Evolutionary conservation across 23 tunicate species (phyloP), one percentile per base, ranked within the genome.

Genomic region (Halocynthia aurantium): DNA sequence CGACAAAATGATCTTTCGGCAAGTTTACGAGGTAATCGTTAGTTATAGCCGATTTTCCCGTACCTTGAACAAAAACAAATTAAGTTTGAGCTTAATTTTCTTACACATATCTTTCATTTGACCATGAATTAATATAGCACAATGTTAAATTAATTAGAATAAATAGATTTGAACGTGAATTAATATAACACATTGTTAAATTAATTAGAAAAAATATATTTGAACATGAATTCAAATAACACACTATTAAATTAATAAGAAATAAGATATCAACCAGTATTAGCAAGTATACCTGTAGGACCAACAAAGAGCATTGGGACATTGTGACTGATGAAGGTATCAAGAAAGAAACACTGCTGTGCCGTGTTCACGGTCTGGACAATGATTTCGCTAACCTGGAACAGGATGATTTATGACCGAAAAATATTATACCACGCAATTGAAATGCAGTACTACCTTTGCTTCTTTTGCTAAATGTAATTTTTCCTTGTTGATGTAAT

Each of bases 1-100:
- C 82, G 75, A 87, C 61, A 56, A 72, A 88, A 15, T 71, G 81
- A 52, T 88, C 93, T 57, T 93, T 93, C 7, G 94, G 86, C 44
- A 87, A 57, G 15, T 84, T 71, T 75, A 93, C 66, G 72, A 93
- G 80, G 77, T 88, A 93, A 52, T 88, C 88, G 65, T 88, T 87
- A 52, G 98, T 93, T 57, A 93, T 84, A 4, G 98, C 98, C 8
- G 98, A 87, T 76, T 93, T 93, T 10, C 98, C 98, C 52, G 98
- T 93, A 11, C 98, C 98, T 91, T 60, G 10, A 22, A 18, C 50
- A 70, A 51, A 18, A 51, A 52, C 22, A 55, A 55, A 18, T 15
- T 18, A 15, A 68, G 17, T 15, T 18, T 18, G 4, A 31, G 2
- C 44, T 31, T 4, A 31, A 31, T 31, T 31, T 31, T 31, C 44